Base-by-base conservation (phyloP, 1,140 invertebrate genomes). In the Aphelenchoides besseyi region DNA sequence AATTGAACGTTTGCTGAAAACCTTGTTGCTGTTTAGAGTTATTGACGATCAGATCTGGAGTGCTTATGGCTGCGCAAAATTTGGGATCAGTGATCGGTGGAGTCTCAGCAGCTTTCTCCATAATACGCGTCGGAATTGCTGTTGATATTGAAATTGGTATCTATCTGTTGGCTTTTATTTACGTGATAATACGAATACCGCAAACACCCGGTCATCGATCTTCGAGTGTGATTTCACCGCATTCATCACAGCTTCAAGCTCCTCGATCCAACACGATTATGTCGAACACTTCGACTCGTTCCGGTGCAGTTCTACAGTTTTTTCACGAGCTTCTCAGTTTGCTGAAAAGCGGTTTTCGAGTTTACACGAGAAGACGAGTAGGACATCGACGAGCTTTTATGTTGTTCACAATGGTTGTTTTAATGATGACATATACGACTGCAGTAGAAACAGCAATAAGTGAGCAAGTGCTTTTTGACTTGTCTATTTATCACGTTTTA, bases 381-480 rank as follows among this genome's bases (percentile, higher is more conserved):
- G 76, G 76, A 5, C 68, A 76, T 71, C 74, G 76, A 32, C 57
- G 76, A 26, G 74, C 73, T 3, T 79, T 78, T 52, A 79, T 78
- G 68, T 68, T 72, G 35, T 35, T 79, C 5, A 73, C 74, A 0
- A 66, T 61, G 12, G 28, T 73, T n/a, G 37, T 69, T 9, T 61
- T 79, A 1, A 79, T 79, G 77, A 29, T 78, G 16, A 76, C 69
- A 36, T 78, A 79, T 36, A 78, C 76, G 29, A 73, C 76, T 5
- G 32, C 70, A 16, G 74, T 78, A n/a, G 77, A 78, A 53, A 78
- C 76, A 9, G 67, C 69, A 73, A 76, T 75, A 8, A 79, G 76
- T 77, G 30, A 66, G 55, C 75, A n/a, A n/a, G 18, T 63, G 8
- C n/a, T 2, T 67, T 1, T 2, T 59, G 0, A 59, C 23, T 69